Evolutionary conservation across 2,888 invertebrate genomes (phyloP).

Genomic region (Sarcophaga subvicina): DNA sequence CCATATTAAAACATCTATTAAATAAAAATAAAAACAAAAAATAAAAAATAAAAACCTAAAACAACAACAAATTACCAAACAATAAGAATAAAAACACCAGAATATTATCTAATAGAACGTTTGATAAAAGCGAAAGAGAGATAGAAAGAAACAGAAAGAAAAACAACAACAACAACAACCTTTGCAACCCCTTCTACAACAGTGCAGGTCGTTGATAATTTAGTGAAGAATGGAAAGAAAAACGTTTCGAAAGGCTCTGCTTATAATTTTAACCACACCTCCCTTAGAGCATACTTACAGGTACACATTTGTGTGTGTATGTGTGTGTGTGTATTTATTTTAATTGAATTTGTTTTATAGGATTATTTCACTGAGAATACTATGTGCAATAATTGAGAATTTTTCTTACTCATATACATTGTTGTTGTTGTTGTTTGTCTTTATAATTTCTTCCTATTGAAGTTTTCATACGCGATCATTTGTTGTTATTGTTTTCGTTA

Average conservation of each 20-base stretch:
- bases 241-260: neutral
- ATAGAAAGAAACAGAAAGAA: constrained; percentile 8
- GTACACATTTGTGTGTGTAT: neutral
- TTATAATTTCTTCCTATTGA: neutral
- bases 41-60: neutral
- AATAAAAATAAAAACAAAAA: constrained; percentile 36
- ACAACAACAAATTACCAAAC: neutral
- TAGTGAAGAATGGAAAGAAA: neutral
- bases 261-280: neutral
- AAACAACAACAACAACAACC: constrained; percentile 1
- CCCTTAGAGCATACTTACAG: neutral
- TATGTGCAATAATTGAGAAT: constrained; percentile 28
- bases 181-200: constrained; percentile 41
- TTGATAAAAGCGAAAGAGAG: neutral
- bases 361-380: neutral
- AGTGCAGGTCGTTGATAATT: neutral
- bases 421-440: neutral
- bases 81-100: no score
- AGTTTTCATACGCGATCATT: constrained; percentile 41
- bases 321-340: neutral
- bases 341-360: neutral
- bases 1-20: constrained; percentile 60
- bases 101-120: constrained; percentile 49
- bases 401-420: neutral
- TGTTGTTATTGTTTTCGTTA: neutral